Base-by-base conservation (phyloP, 2,113 vertebrate species). In the Alligator mississippiensis region DNA sequence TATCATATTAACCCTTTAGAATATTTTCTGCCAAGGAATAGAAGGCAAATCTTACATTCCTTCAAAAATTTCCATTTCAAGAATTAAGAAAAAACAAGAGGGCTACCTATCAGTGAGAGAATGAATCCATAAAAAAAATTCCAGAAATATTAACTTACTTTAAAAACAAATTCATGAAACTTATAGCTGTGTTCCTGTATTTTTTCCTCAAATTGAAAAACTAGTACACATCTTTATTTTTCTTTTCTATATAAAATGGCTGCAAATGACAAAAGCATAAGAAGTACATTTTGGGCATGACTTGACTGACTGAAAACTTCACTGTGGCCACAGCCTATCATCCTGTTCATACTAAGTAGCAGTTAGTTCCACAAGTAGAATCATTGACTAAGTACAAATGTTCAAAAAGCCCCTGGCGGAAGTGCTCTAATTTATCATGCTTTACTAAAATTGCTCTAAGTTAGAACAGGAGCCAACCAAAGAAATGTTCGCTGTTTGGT, bases 1-100 rank as follows among this genome's bases (percentile, higher is more conserved):
- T 92, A 91, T 75, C n/a, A 15, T 76, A 90, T 95, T 93, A 93
- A 84, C 88, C 27, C 77, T 91, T 58, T 83, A 74, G 38, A 47
- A 22, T 12, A 19, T 61, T 89, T 84, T 70, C 30, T 84, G 55
- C 7, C 12, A 25, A 61, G 13, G 85, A 5, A n/a, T 89, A 11
- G 55, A 81, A 10, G 28, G 61, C 86, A 80, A 91, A 72, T 4
- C 1, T 0, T 76, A 21, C 27, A 60, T 89, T 77, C 38, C 63
- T 38, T 38, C 38, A 87, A 68, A 87, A 6, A n/a, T 28, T 87
- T 64, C 18, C 59, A 16, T 55, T 77, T 85, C 82, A 84, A 77
- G 22, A 22, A 80, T 86, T 74, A 79, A 27, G 58, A 6, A 12
- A 58, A 58, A 22, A 17, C 68, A 68, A 85, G 94, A 92, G 38